phyloP scores from a whole-genome alignment of 2,888 invertebrate species.

The Didymodactylos carnosus region DNA sequence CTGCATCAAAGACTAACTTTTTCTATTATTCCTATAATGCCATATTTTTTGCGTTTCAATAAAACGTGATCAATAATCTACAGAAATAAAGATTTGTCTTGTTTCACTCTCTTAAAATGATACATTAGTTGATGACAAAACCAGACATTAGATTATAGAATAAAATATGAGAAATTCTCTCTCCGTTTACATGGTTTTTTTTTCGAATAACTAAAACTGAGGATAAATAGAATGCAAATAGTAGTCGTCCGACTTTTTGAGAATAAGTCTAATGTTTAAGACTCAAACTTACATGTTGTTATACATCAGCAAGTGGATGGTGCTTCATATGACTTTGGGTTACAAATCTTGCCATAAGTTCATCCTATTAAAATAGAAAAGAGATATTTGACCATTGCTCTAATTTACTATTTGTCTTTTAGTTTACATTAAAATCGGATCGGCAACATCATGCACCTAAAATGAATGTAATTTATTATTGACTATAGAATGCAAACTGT shows the following conservation, averaged over 20 bases:
- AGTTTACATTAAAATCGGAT: slow-evolving; percentile 54
- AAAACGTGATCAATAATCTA: slow-evolving; percentile 92
- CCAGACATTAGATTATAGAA: too few relatives aligned
- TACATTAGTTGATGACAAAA: too few relatives aligned
- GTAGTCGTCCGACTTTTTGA: too few relatives aligned
- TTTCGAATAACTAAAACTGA: too few relatives aligned
- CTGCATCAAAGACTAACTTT: slow-evolving; percentile 44
- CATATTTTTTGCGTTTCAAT: slow-evolving; percentile 92
- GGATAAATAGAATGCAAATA: too few relatives aligned
- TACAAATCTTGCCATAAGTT: slow-evolving; percentile 66
- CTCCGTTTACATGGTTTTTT: not conserved
- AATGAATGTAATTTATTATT: too few relatives aligned
- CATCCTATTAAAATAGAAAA: too few relatives aligned
- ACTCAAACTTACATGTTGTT: too few relatives aligned
- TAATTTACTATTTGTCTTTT: not conserved
- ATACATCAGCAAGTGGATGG: slow-evolving; percentile 43
- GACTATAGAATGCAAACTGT: too few relatives aligned
- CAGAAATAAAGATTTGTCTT: slow-evolving; percentile 90
- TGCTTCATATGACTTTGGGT: slow-evolving; percentile 81
- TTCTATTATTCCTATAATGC: slow-evolving; percentile 84
- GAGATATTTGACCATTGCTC: too few relatives aligned
- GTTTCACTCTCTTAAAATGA: too few relatives aligned
- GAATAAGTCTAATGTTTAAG: too few relatives aligned
- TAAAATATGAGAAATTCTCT: not conserved
- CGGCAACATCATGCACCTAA: slow-evolving; percentile 82